These are phyloP conservation scores for Vimba vimba DNA, from an alignment of 2,113 vertebrate genomes.

Conservation along the genomic window DNA sequence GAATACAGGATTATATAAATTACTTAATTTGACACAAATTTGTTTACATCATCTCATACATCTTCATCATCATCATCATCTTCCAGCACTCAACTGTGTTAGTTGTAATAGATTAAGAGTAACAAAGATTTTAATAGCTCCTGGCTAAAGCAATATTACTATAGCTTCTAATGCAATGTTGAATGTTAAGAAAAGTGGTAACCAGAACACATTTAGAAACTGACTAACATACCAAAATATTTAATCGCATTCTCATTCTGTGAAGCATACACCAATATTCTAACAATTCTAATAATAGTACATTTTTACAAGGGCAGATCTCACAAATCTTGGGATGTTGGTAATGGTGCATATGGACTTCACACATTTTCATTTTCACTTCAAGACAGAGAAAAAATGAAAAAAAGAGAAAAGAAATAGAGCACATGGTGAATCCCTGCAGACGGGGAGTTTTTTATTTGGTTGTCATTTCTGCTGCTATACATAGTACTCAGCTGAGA, in stretches of 20 bases:
- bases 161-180: too few species aligned
- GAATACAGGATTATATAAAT: too few species aligned
- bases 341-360: background rate
- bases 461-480: conserved; percentile 32
- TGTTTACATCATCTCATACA: too few species aligned
- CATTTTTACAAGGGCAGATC: background rate
- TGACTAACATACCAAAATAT: background rate
- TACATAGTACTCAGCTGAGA: conserved; percentile 24
- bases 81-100: background rate
- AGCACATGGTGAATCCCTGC: conserved; percentile 15
- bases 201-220: background rate
- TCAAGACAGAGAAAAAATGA: background rate
- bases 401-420: background rate
- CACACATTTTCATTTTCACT: background rate
- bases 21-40: too few species aligned
- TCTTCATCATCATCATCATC: too few species aligned
- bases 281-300: background rate
- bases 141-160: background rate
- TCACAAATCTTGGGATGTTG: background rate
- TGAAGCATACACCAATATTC: background rate
- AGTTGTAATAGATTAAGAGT: too few species aligned
- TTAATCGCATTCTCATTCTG: background rate
- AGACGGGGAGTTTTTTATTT: conserved; percentile 44
- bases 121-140: background rate
- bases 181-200: background rate